Conservation (phyloP, 2,888 invertebrate species). For the Limenitis camilla region DNA sequence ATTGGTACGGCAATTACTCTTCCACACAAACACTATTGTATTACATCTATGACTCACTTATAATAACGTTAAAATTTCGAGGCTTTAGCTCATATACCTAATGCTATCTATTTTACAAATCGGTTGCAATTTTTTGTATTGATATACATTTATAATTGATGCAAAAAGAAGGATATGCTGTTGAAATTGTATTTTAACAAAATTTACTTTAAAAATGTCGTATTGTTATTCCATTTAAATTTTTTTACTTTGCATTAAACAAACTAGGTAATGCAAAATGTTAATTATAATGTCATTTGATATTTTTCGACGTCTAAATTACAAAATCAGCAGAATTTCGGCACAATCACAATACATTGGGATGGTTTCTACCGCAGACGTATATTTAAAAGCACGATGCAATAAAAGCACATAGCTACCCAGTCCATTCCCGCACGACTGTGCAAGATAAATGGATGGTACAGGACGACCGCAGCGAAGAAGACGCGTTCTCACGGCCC, state of each 20-base stretch:
- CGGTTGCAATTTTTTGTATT: too few species aligned
- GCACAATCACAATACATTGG: conserved; percentile 46
- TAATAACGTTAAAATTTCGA: conserved; percentile 1
- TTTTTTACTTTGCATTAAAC: too few species aligned
- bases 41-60: conserved; percentile 4
- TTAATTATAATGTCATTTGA: too few species aligned
- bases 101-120: too few species aligned
- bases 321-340: conserved; percentile 5
- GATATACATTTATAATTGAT: too few species aligned
- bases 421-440: conserved; percentile 70
- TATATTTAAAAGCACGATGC: conserved; percentile 70
- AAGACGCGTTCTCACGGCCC: conserved; percentile 73
- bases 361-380: conserved; percentile 55
- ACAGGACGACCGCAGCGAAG: conserved; percentile 47
- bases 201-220: too few species aligned
- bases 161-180: too few species aligned
- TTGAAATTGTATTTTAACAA: too few species aligned
- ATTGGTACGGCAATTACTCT: conserved; percentile 21
- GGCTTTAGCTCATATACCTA: background rate
- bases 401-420: conserved; percentile 69
- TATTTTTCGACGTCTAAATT: too few species aligned
- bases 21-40: conserved; percentile 1
- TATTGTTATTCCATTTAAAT: too few species aligned
- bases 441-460: conserved; percentile 70
- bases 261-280: too few species aligned